Percentiles rank a stretch among this genome's conserved stretches.
Evolutionary conservation across 2,888 invertebrate genomes (phyloP).

Genomic region (Ferdinandea cuprea): DNA sequence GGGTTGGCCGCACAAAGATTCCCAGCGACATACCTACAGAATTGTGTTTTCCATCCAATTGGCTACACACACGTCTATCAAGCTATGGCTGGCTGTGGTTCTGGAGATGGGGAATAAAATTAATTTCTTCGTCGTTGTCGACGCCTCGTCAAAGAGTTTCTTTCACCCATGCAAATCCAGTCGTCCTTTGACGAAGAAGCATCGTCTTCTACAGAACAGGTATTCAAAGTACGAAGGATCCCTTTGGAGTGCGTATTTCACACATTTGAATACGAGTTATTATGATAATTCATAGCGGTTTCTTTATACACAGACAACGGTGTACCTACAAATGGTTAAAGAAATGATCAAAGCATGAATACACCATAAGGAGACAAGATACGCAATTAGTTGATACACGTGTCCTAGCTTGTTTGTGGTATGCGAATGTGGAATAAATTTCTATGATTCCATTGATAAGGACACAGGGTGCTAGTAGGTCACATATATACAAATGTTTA

Average conservation of each 20-base stretch:
- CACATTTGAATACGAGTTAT: slow-evolving; percentile 56
- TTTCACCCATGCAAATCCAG: slow-evolving; percentile 37
- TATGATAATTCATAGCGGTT: slow-evolving; percentile 64
- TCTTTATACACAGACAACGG: neutral
- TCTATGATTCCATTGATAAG: slow-evolving; percentile 51
- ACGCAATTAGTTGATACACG: slow-evolving; percentile 42
- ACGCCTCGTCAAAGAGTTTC: slow-evolving; percentile 51
- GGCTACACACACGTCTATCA: slow-evolving; percentile 31
- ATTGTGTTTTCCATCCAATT: slow-evolving; percentile 65
- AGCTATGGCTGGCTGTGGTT: slow-evolving; percentile 11
- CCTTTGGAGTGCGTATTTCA: slow-evolving; percentile 54
- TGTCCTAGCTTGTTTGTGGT: neutral
- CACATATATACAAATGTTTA: neutral
- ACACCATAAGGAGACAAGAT: neutral
- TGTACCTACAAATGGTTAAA: slow-evolving; percentile 37
- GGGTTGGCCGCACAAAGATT: neutral
- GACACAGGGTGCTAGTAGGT: slow-evolving; percentile 6
- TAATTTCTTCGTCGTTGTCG: slow-evolving; percentile 28
- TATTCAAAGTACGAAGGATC: slow-evolving; percentile 30
- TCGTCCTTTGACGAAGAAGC: slow-evolving; percentile 48
- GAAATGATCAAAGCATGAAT: slow-evolving; percentile 57
- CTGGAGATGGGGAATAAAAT: slow-evolving; percentile 7
- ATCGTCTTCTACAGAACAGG: slow-evolving; percentile 2
- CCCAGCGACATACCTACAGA: neutral
- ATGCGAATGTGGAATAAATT: slow-evolving; percentile 40